Evolutionary conservation across 1,140 invertebrate species (phyloP).

Genomic region (Drosophila ficusphila): DNA sequence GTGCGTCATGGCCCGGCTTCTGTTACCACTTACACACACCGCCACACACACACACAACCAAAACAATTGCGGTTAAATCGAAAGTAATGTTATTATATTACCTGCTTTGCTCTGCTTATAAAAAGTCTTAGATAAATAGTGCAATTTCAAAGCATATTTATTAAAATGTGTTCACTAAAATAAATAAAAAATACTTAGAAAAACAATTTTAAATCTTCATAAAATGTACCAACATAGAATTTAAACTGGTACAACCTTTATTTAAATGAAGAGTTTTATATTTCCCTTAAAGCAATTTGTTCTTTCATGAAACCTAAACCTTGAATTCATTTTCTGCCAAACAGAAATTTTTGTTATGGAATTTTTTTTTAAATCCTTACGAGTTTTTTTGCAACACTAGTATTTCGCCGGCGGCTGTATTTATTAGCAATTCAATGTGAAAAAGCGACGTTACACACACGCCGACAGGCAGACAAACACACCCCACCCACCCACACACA

Average conservation of each 20-base stretch:
- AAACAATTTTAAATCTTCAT: too few relatives aligned
- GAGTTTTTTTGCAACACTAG: constrained; percentile 4
- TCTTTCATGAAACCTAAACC: too few relatives aligned
- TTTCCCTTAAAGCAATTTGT: too few relatives aligned
- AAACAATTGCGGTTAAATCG: constrained; percentile 27
- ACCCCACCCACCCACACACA: constrained; percentile 10
- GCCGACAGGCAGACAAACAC: constrained; percentile 9
- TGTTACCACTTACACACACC: constrained; percentile 22
- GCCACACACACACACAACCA: constrained; percentile 5
- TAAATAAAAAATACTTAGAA: too few relatives aligned
- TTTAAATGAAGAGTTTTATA: too few relatives aligned
- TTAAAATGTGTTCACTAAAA: too few relatives aligned
- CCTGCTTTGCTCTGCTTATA: background rate
- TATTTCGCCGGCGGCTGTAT: constrained; percentile 12
- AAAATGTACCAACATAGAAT: too few relatives aligned
- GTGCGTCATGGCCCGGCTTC: constrained; percentile 41
- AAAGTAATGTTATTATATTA: constrained; percentile 15
- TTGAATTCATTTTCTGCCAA: background rate
- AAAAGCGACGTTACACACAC: constrained; percentile 9
- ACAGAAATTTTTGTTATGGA: background rate
- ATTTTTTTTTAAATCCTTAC: background rate
- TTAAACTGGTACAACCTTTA: too few relatives aligned
- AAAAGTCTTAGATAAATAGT: too few relatives aligned
- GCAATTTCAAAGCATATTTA: too few relatives aligned
- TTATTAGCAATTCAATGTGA: constrained; percentile 73